Base-by-base conservation (phyloP, 2,888 invertebrate genomes). In the Lasioglossum villosulum region DNA sequence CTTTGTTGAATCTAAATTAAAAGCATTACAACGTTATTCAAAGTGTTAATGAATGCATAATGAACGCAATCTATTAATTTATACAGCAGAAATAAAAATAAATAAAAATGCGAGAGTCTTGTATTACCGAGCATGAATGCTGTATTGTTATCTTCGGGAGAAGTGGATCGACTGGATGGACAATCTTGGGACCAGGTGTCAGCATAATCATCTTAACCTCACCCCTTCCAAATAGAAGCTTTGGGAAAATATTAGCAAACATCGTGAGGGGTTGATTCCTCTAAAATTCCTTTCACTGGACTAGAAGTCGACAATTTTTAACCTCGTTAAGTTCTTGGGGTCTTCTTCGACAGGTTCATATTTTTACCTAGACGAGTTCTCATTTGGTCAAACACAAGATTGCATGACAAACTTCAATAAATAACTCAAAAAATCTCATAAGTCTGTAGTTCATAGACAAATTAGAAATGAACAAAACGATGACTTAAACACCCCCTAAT, bases 181-280 rank as follows among this genome's bases (percentile, higher is more conserved):
- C 10, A n/a, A 75, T 80, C 75, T 78, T 63, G 72, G 34, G 70
- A 42, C 87, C 87, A 87, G 87, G 86, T 87, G 87, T 87, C 82
- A 16, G 34, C 73, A 48, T 75, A 70, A 82, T 77, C 59, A 80
- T 79, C 76, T 78, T 63, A 71, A 72, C 48, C 75, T 56, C 56
- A 56, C 82, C 86, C 80, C 73, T 80, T 82, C 78, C 72, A 42
- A 42, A 14, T 42, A 74, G 74, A 71, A 27, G 79, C 86, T 73
- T 82, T 77, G 82, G 86, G 77, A 86, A 86, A 78, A 68, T 68
- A 77, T 75, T 71, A 71, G 77, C 56, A 72, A 70, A 76, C 77
- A 56, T 78, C 79, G 78, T 73, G 42, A 82, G 81, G 80, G 48
- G 78, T 81, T 81, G 73, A n/a, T 80, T 63, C 52, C 66, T 80